Evolutionary conservation across 1,140 invertebrate genomes (phyloP), one percentile per base, ranked within the genome.

Genomic region (Hycleus phaleratus): DNA sequence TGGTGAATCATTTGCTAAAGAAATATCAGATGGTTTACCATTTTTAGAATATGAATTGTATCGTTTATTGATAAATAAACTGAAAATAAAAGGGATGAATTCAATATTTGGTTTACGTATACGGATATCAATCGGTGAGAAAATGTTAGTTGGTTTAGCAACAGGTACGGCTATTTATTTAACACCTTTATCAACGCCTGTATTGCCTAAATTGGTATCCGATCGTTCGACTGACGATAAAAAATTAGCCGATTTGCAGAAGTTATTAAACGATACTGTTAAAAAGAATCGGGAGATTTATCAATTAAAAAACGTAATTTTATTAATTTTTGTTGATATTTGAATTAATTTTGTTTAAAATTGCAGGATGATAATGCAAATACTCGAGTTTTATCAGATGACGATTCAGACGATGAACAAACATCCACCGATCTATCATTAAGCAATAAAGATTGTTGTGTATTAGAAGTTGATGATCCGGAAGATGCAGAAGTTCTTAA

Each of bases 41-140:
- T 97, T 98, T 75, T 72, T 98, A 44, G 94, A 98, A 74, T 97
- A 97, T 74, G 95, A 98, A 72, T 76, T 98, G 26, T 93, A 98
- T 72, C 85, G 91, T 60, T 82, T 96, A 65, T 75, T 97, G 8
- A 80, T 96, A 2, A 94, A 93, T 67, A 97, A 96, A 74, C 75
- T 97, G 0, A 86, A 90, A 72, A 87, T 95, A 58, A 92, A 91
- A 70, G 94, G 91, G 10, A 93, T 95, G 90, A 96, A 95, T 77
- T 85, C 88, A n/a, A 79, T 95, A 12, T 94, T 95, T 74, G 88
- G 89, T 2, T 72, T 95, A 1, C 85, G 85, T 70, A 81, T 86
- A 2, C 89, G 94, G 70, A 83, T 97, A 25, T 85, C 89, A 0
- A 83, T 97, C 47, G 93, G 95, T 2, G 93, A 96, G 68, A 85